Evolutionary conservation across 1,140 invertebrate genomes (phyloP).

Genomic region (Eurosta solidaginis): DNA sequence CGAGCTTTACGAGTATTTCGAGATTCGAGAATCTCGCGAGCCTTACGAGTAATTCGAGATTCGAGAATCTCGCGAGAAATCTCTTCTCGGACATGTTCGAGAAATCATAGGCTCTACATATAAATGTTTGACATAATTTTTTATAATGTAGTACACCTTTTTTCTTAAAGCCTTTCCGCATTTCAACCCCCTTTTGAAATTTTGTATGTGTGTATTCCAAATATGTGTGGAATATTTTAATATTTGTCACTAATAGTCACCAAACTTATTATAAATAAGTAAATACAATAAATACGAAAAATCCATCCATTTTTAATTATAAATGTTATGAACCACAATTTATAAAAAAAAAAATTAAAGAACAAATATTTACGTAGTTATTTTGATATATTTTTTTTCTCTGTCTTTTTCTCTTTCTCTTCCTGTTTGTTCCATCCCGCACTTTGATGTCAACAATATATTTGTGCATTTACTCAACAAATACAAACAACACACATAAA

Average conservation of each 20-base stretch:
- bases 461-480: not conserved
- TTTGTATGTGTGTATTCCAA: not conserved
- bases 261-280: not conserved
- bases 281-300: not conserved
- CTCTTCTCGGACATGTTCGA: no score
- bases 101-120: no score
- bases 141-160: not conserved
- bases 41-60: no score
- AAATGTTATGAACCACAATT: not conserved
- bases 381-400: constrained; percentile 21
- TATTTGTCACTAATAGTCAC: not conserved
- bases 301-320: not conserved
- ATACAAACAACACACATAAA: not conserved
- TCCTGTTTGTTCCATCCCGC: constrained; percentile 13
- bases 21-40: no score
- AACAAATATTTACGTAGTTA: not conserved
- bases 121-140: not conserved
- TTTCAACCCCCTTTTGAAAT: not conserved
- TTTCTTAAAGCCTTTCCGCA: not conserved
- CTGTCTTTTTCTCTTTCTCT: constrained; percentile 28
- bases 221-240: not conserved
- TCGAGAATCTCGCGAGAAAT: no score
- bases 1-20: no score
- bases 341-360: not conserved
- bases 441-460: constrained; percentile 19